Evolutionary conservation across 1,140 invertebrate genomes (phyloP).

Genomic region (Ganaspis sp.): DNA sequence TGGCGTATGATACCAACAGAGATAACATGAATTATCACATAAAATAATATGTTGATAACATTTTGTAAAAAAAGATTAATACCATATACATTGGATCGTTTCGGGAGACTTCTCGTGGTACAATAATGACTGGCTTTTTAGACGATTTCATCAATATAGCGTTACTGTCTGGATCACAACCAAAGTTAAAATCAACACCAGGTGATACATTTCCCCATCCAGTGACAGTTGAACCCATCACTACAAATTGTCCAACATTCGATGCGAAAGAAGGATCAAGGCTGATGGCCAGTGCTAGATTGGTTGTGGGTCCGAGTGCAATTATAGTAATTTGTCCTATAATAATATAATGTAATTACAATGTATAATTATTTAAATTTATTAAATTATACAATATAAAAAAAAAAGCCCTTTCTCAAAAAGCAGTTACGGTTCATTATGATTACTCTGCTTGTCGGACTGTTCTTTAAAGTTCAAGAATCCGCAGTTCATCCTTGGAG

Average conservation of each 20-base stretch:
- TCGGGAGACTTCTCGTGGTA: not conserved
- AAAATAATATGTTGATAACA: too few species aligned
- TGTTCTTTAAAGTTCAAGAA: too few species aligned
- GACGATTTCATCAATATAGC: not conserved
- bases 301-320: not conserved
- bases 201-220: not conserved
- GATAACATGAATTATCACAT: too few species aligned
- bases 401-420: too few species aligned
- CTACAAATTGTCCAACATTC: not conserved
- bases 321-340: not conserved
- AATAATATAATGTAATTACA: not conserved
- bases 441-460: too few species aligned
- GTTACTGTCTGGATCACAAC: not conserved
- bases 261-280: not conserved
- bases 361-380: too few species aligned
- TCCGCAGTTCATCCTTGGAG: too few species aligned
- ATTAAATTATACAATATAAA: too few species aligned
- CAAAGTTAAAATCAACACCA: not conserved
- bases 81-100: conserved; percentile 4
- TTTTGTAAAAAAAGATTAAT: not conserved
- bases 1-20: too few species aligned
- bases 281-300: not conserved
- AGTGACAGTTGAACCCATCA: not conserved
- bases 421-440: too few species aligned
- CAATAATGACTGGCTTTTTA: not conserved